Evolutionary conservation across 1,140 invertebrate genomes (phyloP).

Genomic region (Drosophila prosaltans): DNA sequence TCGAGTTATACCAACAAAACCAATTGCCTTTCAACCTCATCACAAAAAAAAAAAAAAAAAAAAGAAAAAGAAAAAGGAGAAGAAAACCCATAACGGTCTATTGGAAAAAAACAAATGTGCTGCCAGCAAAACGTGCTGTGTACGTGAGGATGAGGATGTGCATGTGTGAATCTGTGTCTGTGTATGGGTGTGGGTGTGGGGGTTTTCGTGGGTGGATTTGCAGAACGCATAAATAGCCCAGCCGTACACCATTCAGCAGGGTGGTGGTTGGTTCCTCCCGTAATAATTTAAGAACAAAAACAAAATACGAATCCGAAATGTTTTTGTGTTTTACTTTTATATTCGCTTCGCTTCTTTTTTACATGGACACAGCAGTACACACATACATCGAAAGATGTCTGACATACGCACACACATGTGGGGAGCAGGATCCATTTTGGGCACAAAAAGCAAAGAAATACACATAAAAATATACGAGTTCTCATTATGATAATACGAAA

Average conservation of each 20-base stretch:
- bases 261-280: slow-evolving; percentile 46
- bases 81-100: slow-evolving; percentile 35
- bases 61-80: background rate
- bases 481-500: slow-evolving; percentile 83
- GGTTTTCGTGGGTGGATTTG: slow-evolving; percentile 32
- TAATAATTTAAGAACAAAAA: slow-evolving; percentile 78
- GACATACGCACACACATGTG: slow-evolving; percentile 15
- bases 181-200: slow-evolving; percentile 3
- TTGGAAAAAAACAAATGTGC: slow-evolving; percentile 41
- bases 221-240: slow-evolving; percentile 61
- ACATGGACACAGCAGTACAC: slow-evolving; percentile 23
- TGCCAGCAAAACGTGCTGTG: slow-evolving; percentile 37
- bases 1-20: slow-evolving; percentile 6
- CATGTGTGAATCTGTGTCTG: slow-evolving; percentile 14
- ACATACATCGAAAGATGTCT: slow-evolving; percentile 19
- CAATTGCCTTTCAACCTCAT: slow-evolving; percentile 10
- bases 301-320: slow-evolving; percentile 65
- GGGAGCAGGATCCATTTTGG: slow-evolving; percentile 35
- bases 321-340: slow-evolving; percentile 69
- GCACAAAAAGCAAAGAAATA: slow-evolving; percentile 75
- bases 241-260: slow-evolving; percentile 16
- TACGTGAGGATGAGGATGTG: slow-evolving; percentile 11
- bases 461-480: slow-evolving; percentile 81
- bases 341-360: slow-evolving; percentile 63
- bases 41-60: slow-evolving; percentile 15